Percentiles rank a stretch among this genome's conserved stretches.
Evolutionary conservation across 1,140 invertebrate species (phyloP).

Genomic region (Zaprionus camerounensis): DNA sequence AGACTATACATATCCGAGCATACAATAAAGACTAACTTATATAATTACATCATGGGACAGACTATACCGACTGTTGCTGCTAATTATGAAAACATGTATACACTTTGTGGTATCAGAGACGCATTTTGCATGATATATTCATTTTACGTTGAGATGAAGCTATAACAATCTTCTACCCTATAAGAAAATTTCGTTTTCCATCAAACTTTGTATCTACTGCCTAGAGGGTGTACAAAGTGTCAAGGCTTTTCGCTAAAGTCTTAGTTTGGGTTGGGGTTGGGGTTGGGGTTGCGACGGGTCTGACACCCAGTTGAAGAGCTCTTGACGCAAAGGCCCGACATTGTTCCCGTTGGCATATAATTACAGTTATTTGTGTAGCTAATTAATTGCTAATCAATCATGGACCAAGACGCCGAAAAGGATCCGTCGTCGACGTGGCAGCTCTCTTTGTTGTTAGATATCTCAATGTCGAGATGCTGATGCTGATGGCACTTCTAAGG

Average conservation of each 20-base stretch:
- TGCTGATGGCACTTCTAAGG: slow-evolving; percentile 62
- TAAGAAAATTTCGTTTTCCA: no score
- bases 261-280: not conserved
- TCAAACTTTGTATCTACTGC: not conserved
- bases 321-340: slow-evolving; percentile 51
- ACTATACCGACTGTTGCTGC: no score
- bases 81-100: no score
- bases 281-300: not conserved
- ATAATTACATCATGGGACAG: no score
- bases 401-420: slow-evolving; percentile 65
- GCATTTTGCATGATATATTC: no score
- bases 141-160: no score
- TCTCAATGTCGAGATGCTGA: slow-evolving; percentile 57
- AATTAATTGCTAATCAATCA: slow-evolving; percentile 83
- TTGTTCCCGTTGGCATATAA: slow-evolving; percentile 70
- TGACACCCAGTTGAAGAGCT: slow-evolving; percentile 16
- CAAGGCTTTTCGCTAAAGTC: not conserved
- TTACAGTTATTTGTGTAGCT: slow-evolving; percentile 82
- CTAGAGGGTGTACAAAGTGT: slow-evolving; percentile 16
- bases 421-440: slow-evolving; percentile 35
- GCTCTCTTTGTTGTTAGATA: slow-evolving; percentile 58
- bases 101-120: no score
- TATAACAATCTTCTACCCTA: no score
- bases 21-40: no score
- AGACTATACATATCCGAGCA: no score